Base-by-base conservation (phyloP, 2,888 invertebrate genomes). In the Urechis unicinctus region DNA sequence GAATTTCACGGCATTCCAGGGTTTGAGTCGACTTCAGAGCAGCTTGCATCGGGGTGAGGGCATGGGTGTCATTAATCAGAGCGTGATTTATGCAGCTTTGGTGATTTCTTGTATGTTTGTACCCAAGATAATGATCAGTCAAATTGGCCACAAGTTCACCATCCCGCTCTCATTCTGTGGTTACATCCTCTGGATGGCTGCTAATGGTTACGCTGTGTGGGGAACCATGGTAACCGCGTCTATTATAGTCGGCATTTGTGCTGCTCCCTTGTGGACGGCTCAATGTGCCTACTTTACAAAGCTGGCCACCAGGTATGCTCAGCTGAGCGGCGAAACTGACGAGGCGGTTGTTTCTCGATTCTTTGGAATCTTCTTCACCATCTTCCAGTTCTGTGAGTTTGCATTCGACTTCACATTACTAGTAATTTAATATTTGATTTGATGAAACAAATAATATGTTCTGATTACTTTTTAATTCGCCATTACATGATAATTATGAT, bases 181-280 rank as follows among this genome's bases (percentile, higher is more conserved):
- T 75, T 97, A 96, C 79, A 89, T 90, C 30, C 88, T 92, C 1
- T 97, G 95, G 81, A 94, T 97, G 73, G 91, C 86, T 46, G 87
- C 93, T 43, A 96, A 97, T 80, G 90, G 96, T 74, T 61, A 61
- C 48, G 59, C 60, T 3, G 58, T 84, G 63, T 85, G 84, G 63
- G 91, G 88, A 75, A 93, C 94, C n/a, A 74, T 80, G 62, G 67
- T 77, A 9, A 74, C 79, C 0, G 89, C 93, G 41, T 93, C 95
- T 25, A 87, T 95, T 29, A 82, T 97, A n/a, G 85, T 93, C 31
- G 97, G 97, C 62, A 81, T 95, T 53, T 94, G 93, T 9, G 96
- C 94, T 1, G 95, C 95, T 0, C 95, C 95, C 49, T 88, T 97
- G 86, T 97, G 97, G 97, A 91, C 94, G 0, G 91, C 96, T n/a